phyloP scores from a whole-genome alignment of 1,140 invertebrate species.

The Eurosta solidaginis region DNA sequence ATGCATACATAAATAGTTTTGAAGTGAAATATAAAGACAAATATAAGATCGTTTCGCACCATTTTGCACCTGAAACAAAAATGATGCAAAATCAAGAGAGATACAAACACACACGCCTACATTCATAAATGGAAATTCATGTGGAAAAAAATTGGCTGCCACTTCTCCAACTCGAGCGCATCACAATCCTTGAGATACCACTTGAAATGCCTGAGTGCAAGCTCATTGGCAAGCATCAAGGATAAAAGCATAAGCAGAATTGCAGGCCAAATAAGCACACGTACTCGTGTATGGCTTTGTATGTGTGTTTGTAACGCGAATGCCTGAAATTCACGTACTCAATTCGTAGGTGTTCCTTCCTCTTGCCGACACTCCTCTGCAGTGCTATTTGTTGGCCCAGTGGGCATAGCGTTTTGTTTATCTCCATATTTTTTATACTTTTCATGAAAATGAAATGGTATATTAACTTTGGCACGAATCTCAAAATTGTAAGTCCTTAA shows the following conservation, averaged over 20 bases:
- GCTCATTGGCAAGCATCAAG: slow-evolving; percentile 19
- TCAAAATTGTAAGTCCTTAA: no score
- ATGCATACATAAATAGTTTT: slow-evolving; percentile 8
- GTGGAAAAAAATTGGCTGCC: slow-evolving; percentile 18
- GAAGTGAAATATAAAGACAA: neutral
- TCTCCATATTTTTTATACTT: neutral
- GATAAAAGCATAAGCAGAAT: neutral
- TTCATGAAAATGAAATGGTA: neutral
- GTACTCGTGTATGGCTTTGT: neutral
- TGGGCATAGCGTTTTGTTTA: neutral
- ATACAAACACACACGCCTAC: no score
- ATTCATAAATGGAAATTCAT: slow-evolving; percentile 17
- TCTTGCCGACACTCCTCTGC: neutral
- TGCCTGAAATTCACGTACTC: neutral
- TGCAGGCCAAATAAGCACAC: neutral
- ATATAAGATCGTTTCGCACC: no score
- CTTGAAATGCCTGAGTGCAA: slow-evolving; percentile 16
- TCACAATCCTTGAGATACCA: slow-evolving; percentile 25
- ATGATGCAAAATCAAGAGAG: neutral
- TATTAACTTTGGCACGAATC: no score
- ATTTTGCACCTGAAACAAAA: slow-evolving; percentile 4
- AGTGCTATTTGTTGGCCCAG: neutral
- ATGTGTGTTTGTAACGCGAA: no score
- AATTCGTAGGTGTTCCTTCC: neutral
- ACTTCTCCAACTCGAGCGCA: slow-evolving; percentile 10